phyloP scores from a whole-genome alignment of 1,140 invertebrate species.

The Brachionus paranguensis region DNA sequence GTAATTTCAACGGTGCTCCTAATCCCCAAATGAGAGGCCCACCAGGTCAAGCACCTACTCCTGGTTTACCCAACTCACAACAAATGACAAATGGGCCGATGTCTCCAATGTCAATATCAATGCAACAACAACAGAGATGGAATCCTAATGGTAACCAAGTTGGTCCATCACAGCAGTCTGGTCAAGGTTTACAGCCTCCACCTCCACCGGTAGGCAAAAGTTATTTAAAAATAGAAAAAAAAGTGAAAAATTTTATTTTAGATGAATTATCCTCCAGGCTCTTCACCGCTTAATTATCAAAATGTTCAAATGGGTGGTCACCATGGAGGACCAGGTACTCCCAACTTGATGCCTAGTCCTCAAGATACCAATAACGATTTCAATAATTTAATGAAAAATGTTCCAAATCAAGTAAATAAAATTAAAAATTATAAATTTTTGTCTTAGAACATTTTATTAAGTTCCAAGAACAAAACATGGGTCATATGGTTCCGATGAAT shows the following conservation, averaged over 20 bases:
- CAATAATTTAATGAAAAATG: slow-evolving; percentile 31
- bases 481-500: slow-evolving; percentile 21
- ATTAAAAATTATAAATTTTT: too few species aligned
- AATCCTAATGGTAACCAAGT: background rate
- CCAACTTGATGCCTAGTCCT: slow-evolving; percentile 12
- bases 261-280: slow-evolving; percentile 25
- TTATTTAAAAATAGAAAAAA: background rate
- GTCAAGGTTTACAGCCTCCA: background rate
- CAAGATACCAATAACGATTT: slow-evolving; percentile 10
- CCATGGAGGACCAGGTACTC: slow-evolving; percentile 24
- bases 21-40: slow-evolving; percentile 9
- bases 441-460: too few species aligned
- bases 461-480: slow-evolving; percentile 34
- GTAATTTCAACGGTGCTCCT: slow-evolving; percentile 25
- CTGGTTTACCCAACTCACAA: background rate
- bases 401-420: background rate
- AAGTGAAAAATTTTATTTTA: background rate
- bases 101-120: slow-evolving; percentile 30
- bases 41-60: slow-evolving; percentile 7
- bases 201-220: background rate
- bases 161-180: background rate
- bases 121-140: slow-evolving; percentile 31
- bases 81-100: slow-evolving; percentile 4
- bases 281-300: background rate
- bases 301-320: slow-evolving; percentile 36